phyloP scores from a whole-genome alignment of 2,797 vertebrate genomes.

The Molothrus aeneus region DNA sequence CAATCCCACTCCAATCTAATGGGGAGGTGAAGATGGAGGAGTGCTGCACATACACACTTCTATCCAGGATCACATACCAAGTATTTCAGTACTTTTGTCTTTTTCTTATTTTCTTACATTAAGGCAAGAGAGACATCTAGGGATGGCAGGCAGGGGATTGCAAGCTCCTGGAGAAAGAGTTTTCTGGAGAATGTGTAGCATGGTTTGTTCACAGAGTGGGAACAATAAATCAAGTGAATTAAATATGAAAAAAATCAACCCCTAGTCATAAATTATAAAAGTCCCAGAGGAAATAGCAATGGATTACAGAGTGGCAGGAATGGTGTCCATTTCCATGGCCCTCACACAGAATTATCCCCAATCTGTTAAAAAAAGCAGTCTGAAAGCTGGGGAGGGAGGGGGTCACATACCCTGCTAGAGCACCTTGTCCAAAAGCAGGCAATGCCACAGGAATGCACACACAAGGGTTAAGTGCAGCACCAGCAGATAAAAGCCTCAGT shows the following conservation, averaged over 20 bases:
- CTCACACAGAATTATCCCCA: not conserved
- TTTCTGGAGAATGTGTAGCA: not conserved
- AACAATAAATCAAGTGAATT: not conserved
- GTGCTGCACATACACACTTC: not conserved
- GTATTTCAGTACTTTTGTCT: not conserved
- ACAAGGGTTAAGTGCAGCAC: not conserved
- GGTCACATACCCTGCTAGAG: not conserved
- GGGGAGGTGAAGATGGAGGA: not conserved
- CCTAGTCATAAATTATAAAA: not conserved
- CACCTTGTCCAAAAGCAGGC: not conserved
- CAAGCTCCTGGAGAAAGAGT: not conserved
- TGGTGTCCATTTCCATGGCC: not conserved
- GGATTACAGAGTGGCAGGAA: not conserved
- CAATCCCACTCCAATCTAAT: not conserved
- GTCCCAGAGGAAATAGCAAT: not conserved
- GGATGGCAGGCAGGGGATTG: not conserved
- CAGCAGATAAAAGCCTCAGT: not conserved
- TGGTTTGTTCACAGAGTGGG: not conserved
- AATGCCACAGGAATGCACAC: not conserved
- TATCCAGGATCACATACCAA: not conserved
- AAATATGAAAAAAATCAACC: not conserved
- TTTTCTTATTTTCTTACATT: not conserved
- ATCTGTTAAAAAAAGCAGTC: not conserved
- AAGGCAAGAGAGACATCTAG: conserved; percentile 54
- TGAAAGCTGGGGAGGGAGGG: not conserved